Base-by-base conservation (phyloP, 2,888 invertebrate genomes). In the Scaptomyza cyrtandrae region DNA sequence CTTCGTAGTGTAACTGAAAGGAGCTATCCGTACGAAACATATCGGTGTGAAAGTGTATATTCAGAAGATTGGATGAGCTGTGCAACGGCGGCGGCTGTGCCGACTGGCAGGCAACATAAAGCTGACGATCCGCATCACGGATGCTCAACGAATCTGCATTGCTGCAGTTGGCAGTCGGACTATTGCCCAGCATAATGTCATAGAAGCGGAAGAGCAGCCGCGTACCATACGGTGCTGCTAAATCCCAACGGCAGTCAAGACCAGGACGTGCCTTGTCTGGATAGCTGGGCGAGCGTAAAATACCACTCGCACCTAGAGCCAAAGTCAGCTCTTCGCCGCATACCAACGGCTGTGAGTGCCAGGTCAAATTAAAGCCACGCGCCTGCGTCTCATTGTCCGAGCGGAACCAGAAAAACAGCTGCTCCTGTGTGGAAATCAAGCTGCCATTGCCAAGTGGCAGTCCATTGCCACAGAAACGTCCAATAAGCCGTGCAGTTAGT, bases 241-340 rank as follows among this genome's bases (percentile, higher is more conserved):
- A 92, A n/a, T 92, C 92, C 98, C 98, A 98, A 66, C 93, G 94
- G 88, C 98, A 98, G 87, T 98, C 96, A 39, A 94, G 90, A 89
- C 96, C 95, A 1, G 94, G 93, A 0, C 98, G 97, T 90, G 98
- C 97, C 76, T 94, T 94, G 6, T 96, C 96, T 0, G 98, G 98
- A 78, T 96, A 97, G 0, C 98, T 98, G 0, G 98, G 98, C 0
- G 98, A 97, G 62, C 94, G 94, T 41, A 98, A 94, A 0, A 94
- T 93, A 0, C 98, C 98, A 80, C 95, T 95, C 6, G 62, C 52
- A 4, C 93, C 78, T 2, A 35, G 92, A 0, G 91, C 90, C 3
- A 86, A 55, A 0, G 0, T 2, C 0, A 95, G 82, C 7, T 92
- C 92, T 0, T 95, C 96, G 53, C 98, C 98, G 86, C 97, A 96